Evolutionary conservation across 2,888 invertebrate genomes (phyloP).

Genomic region (Disparrhopalites patrizii): DNA sequence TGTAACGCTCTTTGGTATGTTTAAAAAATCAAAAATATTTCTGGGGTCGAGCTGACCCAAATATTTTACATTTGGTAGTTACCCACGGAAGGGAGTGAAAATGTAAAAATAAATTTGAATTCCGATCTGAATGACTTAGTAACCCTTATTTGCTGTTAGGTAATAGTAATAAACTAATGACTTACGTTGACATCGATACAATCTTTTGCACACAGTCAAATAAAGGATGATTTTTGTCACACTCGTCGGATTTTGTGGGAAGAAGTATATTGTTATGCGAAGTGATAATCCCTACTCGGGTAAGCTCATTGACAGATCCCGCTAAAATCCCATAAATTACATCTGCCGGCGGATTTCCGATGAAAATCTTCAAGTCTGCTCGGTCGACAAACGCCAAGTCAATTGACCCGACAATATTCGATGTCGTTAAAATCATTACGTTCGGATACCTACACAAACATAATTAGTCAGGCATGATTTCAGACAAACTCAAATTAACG

Average conservation of each 20-base stretch:
- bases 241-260: neutral
- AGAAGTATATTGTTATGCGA: neutral
- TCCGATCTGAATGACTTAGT: no score
- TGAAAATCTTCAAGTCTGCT: constrained; percentile 86
- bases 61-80: no score
- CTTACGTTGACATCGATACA: constrained; percentile 52
- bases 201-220: constrained; percentile 49
- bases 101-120: no score
- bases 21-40: no score
- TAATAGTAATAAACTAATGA: no score
- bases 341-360: constrained; percentile 72
- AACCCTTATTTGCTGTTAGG: no score
- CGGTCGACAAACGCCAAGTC: constrained; percentile 95
- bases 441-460: constrained; percentile 75
- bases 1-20: no score
- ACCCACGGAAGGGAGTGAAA: no score
- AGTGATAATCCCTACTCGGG: constrained; percentile 59
- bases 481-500: no score
- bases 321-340: constrained; percentile 81
- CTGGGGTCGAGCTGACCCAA: no score
- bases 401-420: constrained; percentile 89
- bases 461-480: no score
- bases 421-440: constrained; percentile 89
- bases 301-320: constrained; percentile 77
- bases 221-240: neutral